Conservation (phyloP, 2,888 invertebrate genomes). For the Koerneria pararmatus region DNA sequence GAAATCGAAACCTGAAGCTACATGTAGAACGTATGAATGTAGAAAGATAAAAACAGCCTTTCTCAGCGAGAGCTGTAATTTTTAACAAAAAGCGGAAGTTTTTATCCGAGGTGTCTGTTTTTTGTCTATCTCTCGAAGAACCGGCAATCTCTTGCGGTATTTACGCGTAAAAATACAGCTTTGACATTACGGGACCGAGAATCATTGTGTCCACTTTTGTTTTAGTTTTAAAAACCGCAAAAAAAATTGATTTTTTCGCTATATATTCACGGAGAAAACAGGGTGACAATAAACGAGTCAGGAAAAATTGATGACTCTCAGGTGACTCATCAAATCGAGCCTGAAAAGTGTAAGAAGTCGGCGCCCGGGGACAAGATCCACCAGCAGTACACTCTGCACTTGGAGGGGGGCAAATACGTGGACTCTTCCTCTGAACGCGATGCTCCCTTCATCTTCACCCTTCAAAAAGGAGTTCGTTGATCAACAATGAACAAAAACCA, state of each 20-base stretch:
- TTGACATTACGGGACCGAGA: no score
- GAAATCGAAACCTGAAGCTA: no score
- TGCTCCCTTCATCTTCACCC: slow-evolving; percentile 53
- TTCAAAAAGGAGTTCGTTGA: slow-evolving; percentile 36
- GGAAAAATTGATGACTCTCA: neutral
- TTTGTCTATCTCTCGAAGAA: no score
- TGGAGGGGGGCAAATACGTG: slow-evolving; percentile 52
- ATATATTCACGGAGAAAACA: no score
- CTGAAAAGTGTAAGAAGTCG: slow-evolving; percentile 36
- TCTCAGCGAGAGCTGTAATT: no score
- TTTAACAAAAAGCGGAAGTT: no score
- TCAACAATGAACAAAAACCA: no score
- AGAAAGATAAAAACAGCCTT: no score
- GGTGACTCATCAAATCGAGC: slow-evolving; percentile 36
- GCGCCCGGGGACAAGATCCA: slow-evolving; percentile 51
- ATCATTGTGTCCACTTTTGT: no score
- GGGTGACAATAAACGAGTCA: neutral
- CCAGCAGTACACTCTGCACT: slow-evolving; percentile 52
- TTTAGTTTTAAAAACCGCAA: neutral
- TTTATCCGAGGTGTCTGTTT: no score
- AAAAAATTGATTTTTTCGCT: neutral
- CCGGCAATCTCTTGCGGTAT: slow-evolving; percentile 14
- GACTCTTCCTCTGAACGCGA: slow-evolving; percentile 54
- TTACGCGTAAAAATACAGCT: neutral
- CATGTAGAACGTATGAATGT: no score